Base-by-base conservation (phyloP, 2,797 vertebrate genomes). In the Micromesistius poutassou region DNA sequence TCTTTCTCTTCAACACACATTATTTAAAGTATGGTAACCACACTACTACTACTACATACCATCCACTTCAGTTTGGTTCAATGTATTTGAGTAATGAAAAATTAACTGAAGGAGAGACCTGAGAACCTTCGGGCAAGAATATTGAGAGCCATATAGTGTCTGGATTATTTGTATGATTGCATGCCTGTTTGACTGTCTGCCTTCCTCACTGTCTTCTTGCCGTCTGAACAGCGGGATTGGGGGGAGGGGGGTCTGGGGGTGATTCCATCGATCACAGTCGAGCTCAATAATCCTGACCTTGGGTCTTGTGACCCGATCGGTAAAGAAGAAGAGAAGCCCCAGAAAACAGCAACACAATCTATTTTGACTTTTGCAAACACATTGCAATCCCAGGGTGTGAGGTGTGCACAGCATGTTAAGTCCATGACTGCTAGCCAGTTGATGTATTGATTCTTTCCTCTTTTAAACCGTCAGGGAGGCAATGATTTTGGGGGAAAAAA, bases 281-380 rank as follows among this genome's bases (percentile, higher is more conserved):
- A 72, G 82, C 88, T 91, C 91, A 81, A 89, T 89, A 80, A 3
- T 7, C 74, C 55, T 36, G 71, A 73, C 46, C 73, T 82, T 77
- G 55, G 79, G 35, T 62, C 74, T 31, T 78, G 46, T 72, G 66
- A 62, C 55, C 6, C 55, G 22, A 50, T 62, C 55, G 1, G 22
- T 62, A 25, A 25, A 62, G 55, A 62, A 16, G 14, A 10, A 50
- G 46, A 50, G 46, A 22, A 50, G 16, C 46, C 16, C 22, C 2
- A 50, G 46, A 50, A 22, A 10, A 50, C 14, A 50, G 3, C 12
- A 55, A 55, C 46, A 22, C 46, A 55, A 5, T 55, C 19, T 19
- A 55, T 42, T 42, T 42, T 14, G 12, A 42, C 14, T 42, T 42
- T 14, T 42, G 40, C 40, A 42, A 42, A 42, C 46, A n/a, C 19